Evolutionary conservation across 2,797 vertebrate species (phyloP), one percentile per base, ranked within the genome.

Genomic region (Crenuchus spilurus): DNA sequence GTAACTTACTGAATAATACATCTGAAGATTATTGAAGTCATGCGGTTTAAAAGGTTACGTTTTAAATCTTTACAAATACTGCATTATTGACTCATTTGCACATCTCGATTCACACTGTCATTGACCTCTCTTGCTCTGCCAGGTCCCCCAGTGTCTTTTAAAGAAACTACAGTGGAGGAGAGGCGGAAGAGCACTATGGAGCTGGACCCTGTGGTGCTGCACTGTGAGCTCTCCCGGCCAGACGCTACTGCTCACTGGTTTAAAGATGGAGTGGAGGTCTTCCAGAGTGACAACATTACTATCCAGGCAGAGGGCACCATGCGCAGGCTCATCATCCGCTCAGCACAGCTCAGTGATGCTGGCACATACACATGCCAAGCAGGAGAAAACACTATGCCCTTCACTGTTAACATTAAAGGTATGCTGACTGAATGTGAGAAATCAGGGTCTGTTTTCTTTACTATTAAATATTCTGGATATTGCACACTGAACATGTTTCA

Each of bases 351-450:
- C 0, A 75, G 83, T 0, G 92, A 97, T 0, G 91, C 94, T 0
- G 96, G 96, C 67, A 82, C 63, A 8, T 96, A 96, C 61, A 90
- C 83, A 1, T 97, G 95, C 1, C 84, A 90, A 10, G 86, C 92
- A 0, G 90, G 92, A 75, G 88, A 90, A 0, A 85, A 88, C 72
- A 86, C 86, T 0, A 66, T 90, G 79, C 90, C 88, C 66, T 96
- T 95, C 85, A 93, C 87, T 0, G 94, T 98, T 79, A 91, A 87
- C 0, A 39, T 97, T 76, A 92, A 78, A 83, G 94, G 95, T 95
- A 77, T 20, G 31, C 9, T 31, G 35, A 14, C 5, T 3, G n/a
- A n/a, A n/a, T n/a, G n/a, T n/a, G n/a, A n/a, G n/a, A n/a, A n/a
- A n/a, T n/a, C n/a, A n/a, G n/a, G n/a, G n/a, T n/a, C n/a, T n/a